phyloP scores from a whole-genome alignment of 2,113 vertebrate species.

The Ictalurus punctatus region DNA sequence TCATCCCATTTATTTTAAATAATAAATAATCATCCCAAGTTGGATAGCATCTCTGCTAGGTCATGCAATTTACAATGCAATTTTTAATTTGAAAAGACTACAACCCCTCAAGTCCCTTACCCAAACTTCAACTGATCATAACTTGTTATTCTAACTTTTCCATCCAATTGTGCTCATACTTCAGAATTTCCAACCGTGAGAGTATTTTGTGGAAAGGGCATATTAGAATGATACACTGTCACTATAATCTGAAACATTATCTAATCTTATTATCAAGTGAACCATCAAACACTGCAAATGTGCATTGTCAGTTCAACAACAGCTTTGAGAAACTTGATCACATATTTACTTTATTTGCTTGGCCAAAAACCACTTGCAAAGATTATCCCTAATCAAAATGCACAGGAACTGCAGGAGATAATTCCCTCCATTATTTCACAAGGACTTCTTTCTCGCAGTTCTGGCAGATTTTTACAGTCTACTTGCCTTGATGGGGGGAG shows the following conservation, averaged over 20 bases:
- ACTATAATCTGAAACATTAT: background rate
- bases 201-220: background rate
- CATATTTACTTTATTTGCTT: slow-evolving; percentile 38
- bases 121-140: background rate
- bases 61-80: background rate
- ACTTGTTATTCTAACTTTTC: background rate
- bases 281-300: slow-evolving; percentile 8
- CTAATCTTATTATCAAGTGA: background rate
- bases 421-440: slow-evolving; percentile 42
- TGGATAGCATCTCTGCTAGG: background rate
- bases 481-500: slow-evolving; percentile 16
- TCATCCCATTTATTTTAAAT: background rate
- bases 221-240: background rate
- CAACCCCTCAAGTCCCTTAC: background rate
- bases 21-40: background rate
- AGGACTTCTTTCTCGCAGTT: slow-evolving; percentile 33
- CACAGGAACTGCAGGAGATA: slow-evolving; percentile 35
- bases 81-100: background rate
- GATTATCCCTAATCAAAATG: slow-evolving; percentile 44
- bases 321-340: background rate
- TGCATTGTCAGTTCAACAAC: background rate
- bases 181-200: background rate
- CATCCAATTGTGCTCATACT: background rate
- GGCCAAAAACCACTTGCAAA: slow-evolving; percentile 9
- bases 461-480: slow-evolving; percentile 36